Percentiles rank a stretch among this genome's conserved stretches.
Conservation (phyloP, 2,113 vertebrate species). For the Grallaria varia region DNA sequence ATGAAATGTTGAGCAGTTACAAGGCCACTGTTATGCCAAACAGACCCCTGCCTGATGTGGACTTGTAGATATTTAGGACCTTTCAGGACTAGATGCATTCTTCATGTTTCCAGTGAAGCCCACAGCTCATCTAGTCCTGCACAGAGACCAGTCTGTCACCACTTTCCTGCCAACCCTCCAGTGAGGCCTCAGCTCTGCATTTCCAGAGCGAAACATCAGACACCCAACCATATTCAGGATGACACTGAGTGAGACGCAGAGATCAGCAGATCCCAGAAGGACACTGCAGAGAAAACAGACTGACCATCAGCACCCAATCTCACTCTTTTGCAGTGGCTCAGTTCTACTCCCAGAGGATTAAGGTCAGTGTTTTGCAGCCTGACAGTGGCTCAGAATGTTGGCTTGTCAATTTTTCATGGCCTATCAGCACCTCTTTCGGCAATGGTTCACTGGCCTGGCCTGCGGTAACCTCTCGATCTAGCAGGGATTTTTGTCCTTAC, state of each 20-base stretch:
- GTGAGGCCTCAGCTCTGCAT: fast-evolving
- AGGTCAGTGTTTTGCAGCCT: neutral
- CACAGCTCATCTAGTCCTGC: neutral
- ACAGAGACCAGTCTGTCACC: neutral
- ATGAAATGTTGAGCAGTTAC: neutral
- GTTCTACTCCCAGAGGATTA: neutral
- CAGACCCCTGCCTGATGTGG: neutral
- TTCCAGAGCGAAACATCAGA: neutral
- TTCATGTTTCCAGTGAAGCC: neutral
- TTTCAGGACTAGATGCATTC: neutral
- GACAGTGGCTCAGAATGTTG: neutral
- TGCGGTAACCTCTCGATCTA: slow-evolving; percentile 4
- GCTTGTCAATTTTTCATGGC: slow-evolving; percentile 2
- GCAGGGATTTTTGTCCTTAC: neutral
- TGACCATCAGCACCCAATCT: neutral
- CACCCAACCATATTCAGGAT: fast-evolving
- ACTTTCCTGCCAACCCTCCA: neutral
- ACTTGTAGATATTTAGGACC: neutral
- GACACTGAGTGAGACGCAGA: fast-evolving
- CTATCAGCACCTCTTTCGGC: neutral
- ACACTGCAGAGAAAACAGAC: neutral
- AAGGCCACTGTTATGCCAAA: neutral
- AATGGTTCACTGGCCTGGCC: neutral
- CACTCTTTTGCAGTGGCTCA: neutral
- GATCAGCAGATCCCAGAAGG: neutral